phyloP scores from a whole-genome alignment of 2,113 vertebrate species.

The Craseonycteris thonglongyai region DNA sequence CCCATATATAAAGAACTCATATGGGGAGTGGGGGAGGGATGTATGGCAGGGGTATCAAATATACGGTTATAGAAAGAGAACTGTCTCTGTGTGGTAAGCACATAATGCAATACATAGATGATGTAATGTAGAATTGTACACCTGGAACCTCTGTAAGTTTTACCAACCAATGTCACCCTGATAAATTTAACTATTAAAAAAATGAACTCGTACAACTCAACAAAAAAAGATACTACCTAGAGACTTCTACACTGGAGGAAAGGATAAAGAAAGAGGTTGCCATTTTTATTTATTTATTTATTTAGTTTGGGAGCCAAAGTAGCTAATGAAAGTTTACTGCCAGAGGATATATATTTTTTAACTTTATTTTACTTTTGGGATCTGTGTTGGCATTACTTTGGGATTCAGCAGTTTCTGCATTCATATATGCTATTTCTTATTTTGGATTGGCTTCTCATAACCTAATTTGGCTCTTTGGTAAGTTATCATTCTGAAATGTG shows the following conservation, averaged over 20 bases:
- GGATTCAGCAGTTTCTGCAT: neutral
- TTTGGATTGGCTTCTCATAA: neutral
- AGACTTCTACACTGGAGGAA: neutral
- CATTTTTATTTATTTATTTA: too few species aligned
- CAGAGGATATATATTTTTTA: neutral
- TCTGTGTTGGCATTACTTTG: neutral
- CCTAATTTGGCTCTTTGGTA: neutral
- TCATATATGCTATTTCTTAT: neutral
- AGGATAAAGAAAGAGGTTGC: neutral
- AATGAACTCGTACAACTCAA: too few species aligned
- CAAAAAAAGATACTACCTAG: neutral
- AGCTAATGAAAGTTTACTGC: neutral
- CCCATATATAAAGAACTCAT: too few species aligned
- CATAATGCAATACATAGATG: too few species aligned
- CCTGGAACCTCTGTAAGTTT: too few species aligned
- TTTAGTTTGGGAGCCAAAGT: neutral
- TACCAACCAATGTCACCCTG: too few species aligned
- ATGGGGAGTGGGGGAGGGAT: too few species aligned
- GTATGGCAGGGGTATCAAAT: too few species aligned
- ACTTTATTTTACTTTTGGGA: slow-evolving; percentile 18
- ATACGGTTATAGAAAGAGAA: too few species aligned
- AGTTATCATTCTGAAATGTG: neutral
- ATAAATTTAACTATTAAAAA: too few species aligned
- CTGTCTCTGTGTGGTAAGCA: too few species aligned
- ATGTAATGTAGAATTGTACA: too few species aligned